Base-by-base conservation (phyloP, 2,113 vertebrate species). In the Rana temporaria region DNA sequence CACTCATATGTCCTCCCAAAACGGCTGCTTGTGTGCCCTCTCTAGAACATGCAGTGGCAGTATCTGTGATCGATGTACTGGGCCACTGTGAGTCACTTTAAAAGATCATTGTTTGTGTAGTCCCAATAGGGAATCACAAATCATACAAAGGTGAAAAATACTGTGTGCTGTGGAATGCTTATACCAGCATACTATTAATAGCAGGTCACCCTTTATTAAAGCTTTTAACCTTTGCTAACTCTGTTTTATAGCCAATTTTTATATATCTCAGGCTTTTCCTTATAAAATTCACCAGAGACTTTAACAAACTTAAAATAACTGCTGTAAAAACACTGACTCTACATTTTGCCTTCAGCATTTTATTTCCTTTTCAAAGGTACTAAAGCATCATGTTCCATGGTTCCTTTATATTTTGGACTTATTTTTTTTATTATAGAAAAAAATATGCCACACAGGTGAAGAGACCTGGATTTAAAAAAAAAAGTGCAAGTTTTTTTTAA, bases 231-330 rank as follows among this genome's bases (percentile, higher is more conserved):
- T 78, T 65, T 65, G 34, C 64, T 38, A 56, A 56, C 34, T 78
- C 26, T 22, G 16, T 48, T 74, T 60, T 38, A 56, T 19, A 34
- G 55, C 18, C 18, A 22, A 56, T 67, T 67, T 78, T 52, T 17
- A 6, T 56, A 17, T 66, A 67, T 64, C 26, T 32, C 76, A 67
- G 63, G 76, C 48, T 78, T 57, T 19, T 78, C 57, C 52, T 53
- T 78, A 55, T 66, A 78, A 78, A 67, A 67, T 67, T 67, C 76
- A 78, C 64, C 16, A 67, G 64, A n/a, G 63, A 30, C 5, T 67
- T 67, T 67, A 78, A 78, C 32, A 24, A 56, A 56, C 76, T 67
- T 52, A 67, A 78, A 67, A 78, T 67, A 67, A 42, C 18, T 57
- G 56, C 48, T 30, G 22, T 78, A 26, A 67, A 56, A 67, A 78